Evolutionary conservation across 2,113 vertebrate genomes (phyloP), one percentile per base, ranked within the genome.

Genomic region (Morone saxatilis): DNA sequence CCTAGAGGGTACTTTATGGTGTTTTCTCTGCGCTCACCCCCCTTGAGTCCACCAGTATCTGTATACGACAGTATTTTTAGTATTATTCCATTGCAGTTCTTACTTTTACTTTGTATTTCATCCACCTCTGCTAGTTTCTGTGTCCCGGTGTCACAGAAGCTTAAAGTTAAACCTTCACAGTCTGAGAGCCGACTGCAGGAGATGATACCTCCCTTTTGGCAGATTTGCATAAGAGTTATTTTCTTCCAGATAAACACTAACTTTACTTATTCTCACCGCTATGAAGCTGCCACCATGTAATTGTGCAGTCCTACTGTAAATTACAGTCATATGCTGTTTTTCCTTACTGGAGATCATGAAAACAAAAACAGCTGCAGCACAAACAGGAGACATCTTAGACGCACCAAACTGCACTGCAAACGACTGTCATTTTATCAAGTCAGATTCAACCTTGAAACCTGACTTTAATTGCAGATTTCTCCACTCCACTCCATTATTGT

Each of bases 161-260:
- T 71, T 54, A 36, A 22, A 51, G 47, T 6, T 61, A 4, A 76
- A 51, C 22, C 48, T 20, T 56, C n/a, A 1, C 60, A n/a, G 51
- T 38, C 40, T 13, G 19, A 9, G 20, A 25, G 43, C 53, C 1
- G 31, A 50, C 70, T 59, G 62, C 62, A 11, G 57, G 65, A 48
- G 50, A 66, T 5, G 40, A 71, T 70, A 41, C 67, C 22, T 54
- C 77, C 47, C 54, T 54, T 59, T 14, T 47, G 62, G 38, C 69
- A 78, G 47, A 72, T 86, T 81, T 77, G 77, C 53, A 77, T 62
- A 10, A 63, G 45, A 57, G 45, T 45, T 69, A 51, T 78, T 63
- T 47, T 82, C 74, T 63, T n/a, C 22, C 56, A 75, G 43, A 65
- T 75, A 82, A 74, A 69, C 70, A 70, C 41, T 1, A 20, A 25